Percentiles rank a stretch among this genome's conserved stretches.
Evolutionary conservation across 2,113 vertebrate species (phyloP).

Genomic region (Scalopus aquaticus): DNA sequence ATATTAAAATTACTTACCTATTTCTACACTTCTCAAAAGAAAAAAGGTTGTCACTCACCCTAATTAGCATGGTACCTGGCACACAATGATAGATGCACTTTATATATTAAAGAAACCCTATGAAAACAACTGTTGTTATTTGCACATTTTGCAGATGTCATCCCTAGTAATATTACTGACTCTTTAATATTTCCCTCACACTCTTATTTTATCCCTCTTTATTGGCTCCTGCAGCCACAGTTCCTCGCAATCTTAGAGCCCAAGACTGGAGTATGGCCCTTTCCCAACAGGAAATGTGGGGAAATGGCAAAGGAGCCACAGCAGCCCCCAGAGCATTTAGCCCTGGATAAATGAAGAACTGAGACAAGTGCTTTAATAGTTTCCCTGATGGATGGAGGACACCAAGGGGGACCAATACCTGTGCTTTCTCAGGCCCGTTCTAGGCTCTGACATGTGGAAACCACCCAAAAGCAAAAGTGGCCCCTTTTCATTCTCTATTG

Average conservation of each 20-base stretch:
- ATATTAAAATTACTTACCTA: constrained; percentile 28
- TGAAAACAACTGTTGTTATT: constrained; percentile 27
- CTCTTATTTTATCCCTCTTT: neutral
- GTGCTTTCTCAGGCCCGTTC: neutral
- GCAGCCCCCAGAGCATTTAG: neutral
- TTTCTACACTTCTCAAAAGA: neutral
- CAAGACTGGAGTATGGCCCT: neutral
- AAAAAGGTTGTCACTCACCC: neutral
- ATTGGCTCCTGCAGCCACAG: neutral
- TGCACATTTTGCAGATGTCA: neutral
- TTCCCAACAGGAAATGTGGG: neutral
- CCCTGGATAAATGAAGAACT: neutral
- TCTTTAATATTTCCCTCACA: neutral
- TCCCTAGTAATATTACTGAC: neutral
- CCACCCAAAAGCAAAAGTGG: neutral
- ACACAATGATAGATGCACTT: neutral
- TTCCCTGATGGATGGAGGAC: neutral
- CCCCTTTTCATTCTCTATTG: neutral
- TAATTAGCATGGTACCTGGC: neutral
- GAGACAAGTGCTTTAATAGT: neutral
- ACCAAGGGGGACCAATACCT: neutral
- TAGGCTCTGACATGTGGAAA: neutral
- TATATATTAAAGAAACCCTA: neutral
- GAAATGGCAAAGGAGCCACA: neutral
- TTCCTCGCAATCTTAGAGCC: neutral